These are phyloP conservation scores for Paradisaea rubra DNA, from an alignment of 2,113 vertebrate genomes.

Conservation along the genomic window DNA sequence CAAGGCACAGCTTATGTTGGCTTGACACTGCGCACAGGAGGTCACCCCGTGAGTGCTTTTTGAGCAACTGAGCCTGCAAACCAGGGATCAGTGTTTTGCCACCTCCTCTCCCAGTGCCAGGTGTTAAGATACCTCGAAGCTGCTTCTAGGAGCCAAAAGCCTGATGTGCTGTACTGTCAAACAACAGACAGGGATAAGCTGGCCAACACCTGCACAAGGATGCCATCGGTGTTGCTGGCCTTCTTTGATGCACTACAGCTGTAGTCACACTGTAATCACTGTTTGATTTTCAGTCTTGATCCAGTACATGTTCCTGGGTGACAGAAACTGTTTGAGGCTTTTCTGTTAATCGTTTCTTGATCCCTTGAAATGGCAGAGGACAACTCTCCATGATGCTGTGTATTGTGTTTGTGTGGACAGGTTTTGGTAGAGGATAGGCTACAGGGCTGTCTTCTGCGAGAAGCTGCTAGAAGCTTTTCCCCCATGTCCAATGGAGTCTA, in stretches of 20 bases:
- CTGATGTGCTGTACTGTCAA: not conserved
- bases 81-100: not conserved
- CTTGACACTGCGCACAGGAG: not conserved
- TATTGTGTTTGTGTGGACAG: not conserved
- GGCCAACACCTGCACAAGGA: not conserved
- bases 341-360: not conserved
- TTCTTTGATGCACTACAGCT: not conserved
- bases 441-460: not conserved
- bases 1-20: not conserved
- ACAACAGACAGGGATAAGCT: not conserved
- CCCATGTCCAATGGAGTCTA: too few species aligned
- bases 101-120: not conserved
- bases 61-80: not conserved
- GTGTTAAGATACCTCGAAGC: not conserved
- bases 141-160: not conserved
- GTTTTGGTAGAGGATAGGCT: not conserved
- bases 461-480: not conserved
- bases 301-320: rapidly evolving
- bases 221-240: rapidly evolving
- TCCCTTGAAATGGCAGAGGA: not conserved
- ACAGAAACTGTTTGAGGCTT: not conserved
- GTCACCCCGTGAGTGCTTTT: not conserved
- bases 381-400: not conserved
- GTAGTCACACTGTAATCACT: not conserved
- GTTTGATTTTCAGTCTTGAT: not conserved